These are phyloP conservation scores for Acronicta alni DNA, from an alignment of 2,888 invertebrate genomes.

Conservation along the genomic window DNA sequence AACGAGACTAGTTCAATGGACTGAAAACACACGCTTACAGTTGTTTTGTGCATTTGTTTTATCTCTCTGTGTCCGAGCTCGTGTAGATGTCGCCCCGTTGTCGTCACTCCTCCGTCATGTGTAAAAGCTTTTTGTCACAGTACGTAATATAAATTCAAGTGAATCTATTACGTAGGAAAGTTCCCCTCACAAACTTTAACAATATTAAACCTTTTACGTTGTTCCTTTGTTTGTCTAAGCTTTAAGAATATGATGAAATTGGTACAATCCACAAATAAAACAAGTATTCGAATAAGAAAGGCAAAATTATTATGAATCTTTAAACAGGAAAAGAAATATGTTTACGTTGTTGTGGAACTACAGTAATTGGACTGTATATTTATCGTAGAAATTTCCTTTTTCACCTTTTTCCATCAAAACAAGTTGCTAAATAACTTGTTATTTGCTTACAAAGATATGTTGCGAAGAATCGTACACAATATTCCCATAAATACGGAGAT, in stretches of 20 bases:
- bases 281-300: slow-evolving; percentile 18
- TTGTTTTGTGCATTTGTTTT: slow-evolving; percentile 34
- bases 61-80: slow-evolving; percentile 20
- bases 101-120: slow-evolving; percentile 2
- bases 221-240: slow-evolving; percentile 66
- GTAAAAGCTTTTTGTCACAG: slow-evolving; percentile 18
- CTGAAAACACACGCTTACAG: slow-evolving; percentile 24
- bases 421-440: slow-evolving; percentile 22
- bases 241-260: slow-evolving; percentile 56
- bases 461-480: slow-evolving; percentile 4
- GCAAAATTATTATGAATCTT: slow-evolving; percentile 39
- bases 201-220: slow-evolving; percentile 75
- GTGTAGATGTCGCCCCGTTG: slow-evolving; percentile 1
- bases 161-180: slow-evolving; percentile 39
- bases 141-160: slow-evolving; percentile 41
- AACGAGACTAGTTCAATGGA: slow-evolving; percentile 24
- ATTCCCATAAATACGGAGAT: slow-evolving; percentile 22
- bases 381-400: slow-evolving; percentile 6
- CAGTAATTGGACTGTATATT: slow-evolving; percentile 27
- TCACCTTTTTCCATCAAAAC: slow-evolving; percentile 19
- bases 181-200: slow-evolving; percentile 69
- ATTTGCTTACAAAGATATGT: slow-evolving; percentile 18
- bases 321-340: slow-evolving; percentile 16
- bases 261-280: slow-evolving; percentile 47
- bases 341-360: slow-evolving; percentile 17